These are phyloP conservation scores for Anguilla anguilla DNA, from an alignment of 2,797 vertebrate genomes.

Conservation along the genomic window DNA sequence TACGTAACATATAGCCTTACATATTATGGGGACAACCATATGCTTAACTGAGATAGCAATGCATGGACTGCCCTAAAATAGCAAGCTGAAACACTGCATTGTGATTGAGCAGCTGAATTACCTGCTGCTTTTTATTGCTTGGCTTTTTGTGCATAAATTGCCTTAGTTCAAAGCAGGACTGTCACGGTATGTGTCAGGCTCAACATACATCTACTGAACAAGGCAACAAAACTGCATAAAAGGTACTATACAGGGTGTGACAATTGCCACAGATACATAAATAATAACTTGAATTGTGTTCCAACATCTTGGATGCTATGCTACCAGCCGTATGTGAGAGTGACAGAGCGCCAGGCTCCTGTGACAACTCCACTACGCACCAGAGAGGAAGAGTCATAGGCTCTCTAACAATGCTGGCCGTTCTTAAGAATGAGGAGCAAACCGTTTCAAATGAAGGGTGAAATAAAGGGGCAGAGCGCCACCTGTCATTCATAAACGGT, in stretches of 20 bases:
- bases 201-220: neutral
- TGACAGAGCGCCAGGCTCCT: neutral
- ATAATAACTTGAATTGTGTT: neutral
- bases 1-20: neutral
- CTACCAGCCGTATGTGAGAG: neutral
- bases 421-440: neutral
- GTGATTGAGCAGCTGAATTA: neutral
- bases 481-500: neutral
- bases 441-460: neutral
- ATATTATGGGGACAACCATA: neutral
- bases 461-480: neutral
- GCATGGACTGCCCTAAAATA: neutral
- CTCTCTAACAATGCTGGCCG: neutral
- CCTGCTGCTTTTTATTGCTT: neutral
- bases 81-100: neutral
- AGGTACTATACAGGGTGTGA: neutral
- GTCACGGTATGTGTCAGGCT: neutral
- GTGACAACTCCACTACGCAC: neutral
- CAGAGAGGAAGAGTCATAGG: neutral
- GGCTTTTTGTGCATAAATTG: neutral
- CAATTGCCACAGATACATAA: neutral
- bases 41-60: neutral
- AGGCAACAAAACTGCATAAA: neutral
- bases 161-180: neutral
- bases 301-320: neutral